Percentiles rank a stretch among this genome's conserved stretches.
Evolutionary conservation across 1,140 invertebrate species (phyloP).

Genomic region (Brachionus koreanus): DNA sequence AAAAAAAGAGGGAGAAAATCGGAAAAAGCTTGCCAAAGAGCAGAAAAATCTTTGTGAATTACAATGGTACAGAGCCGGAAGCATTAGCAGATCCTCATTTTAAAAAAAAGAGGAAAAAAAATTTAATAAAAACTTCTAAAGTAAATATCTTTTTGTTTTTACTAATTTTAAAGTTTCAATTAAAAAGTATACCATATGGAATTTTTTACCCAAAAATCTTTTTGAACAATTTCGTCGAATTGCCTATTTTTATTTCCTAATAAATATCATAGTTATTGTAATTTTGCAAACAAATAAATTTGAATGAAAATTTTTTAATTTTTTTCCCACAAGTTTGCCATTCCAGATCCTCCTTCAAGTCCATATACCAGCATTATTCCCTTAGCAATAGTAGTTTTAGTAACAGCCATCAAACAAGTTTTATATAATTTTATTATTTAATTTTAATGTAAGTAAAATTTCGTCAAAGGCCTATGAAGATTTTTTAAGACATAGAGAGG

Average conservation of each 20-base stretch:
- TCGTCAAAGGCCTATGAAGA: conserved; percentile 70
- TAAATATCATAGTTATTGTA: conserved; percentile 69
- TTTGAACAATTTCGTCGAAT: conserved; percentile 77
- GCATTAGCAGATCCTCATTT: not conserved
- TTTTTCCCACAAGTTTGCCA: conserved; percentile 3
- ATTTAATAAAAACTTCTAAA: conserved; percentile 32
- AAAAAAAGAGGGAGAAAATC: not conserved
- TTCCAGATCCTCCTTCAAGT: conserved; percentile 30
- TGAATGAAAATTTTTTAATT: not conserved
- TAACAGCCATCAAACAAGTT: conserved; percentile 65
- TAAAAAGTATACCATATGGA: conserved; percentile 79
- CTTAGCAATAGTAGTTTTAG: conserved; percentile 71
- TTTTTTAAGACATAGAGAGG: conserved; percentile 67
- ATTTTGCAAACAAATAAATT: conserved; percentile 43
- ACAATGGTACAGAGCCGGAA: not conserved
- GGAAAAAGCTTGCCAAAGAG: not conserved
- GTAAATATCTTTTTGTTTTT: not conserved
- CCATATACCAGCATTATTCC: conserved; percentile 72
- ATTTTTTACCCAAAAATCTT: conserved; percentile 77
- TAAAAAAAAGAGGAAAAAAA: conserved; percentile 19
- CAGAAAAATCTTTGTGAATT: conserved; percentile 24
- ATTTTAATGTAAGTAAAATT: not conserved
- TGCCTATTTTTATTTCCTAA: conserved; percentile 79
- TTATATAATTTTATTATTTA: not conserved
- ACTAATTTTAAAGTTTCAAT: not conserved